Evolutionary conservation across 2,113 vertebrate genomes (phyloP).

Genomic region (Serinus canaria): DNA sequence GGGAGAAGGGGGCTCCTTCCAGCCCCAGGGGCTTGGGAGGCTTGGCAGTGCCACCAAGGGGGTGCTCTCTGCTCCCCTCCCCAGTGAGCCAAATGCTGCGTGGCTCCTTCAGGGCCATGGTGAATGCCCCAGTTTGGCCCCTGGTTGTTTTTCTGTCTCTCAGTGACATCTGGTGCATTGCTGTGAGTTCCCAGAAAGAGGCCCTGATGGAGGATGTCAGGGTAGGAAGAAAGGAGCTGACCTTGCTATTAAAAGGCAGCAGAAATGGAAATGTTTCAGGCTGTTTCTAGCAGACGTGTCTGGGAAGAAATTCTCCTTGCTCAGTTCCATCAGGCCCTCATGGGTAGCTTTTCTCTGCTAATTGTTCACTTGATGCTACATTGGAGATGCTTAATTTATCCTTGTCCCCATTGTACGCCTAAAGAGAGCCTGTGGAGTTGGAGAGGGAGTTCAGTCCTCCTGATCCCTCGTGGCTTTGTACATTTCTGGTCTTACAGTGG

Average conservation of each 20-base stretch:
- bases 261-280: conserved; percentile 28
- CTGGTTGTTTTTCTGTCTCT: conserved; percentile 39
- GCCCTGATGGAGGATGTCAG: conserved; percentile 29
- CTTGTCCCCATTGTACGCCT: not conserved
- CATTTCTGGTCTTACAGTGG: accelerated
- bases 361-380: not conserved
- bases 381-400: not conserved
- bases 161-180: not conserved
- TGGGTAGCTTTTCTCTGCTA: not conserved
- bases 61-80: not conserved
- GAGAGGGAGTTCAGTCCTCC: not conserved
- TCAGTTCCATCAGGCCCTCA: not conserved
- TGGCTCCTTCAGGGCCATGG: not conserved
- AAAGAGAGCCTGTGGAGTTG: not conserved
- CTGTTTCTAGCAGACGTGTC: not conserved
- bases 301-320: not conserved
- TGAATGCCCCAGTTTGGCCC: not conserved
- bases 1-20: not conserved
- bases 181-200: conserved; percentile 45
- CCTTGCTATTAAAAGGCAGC: conserved; percentile 29
- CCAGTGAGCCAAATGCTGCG: accelerated
- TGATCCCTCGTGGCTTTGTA: not conserved
- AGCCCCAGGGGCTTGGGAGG: accelerated
- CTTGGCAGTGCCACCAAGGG: accelerated
- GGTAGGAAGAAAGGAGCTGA: conserved; percentile 30